These are phyloP conservation scores for Diuraphis noxia DNA, from an alignment of 1,140 invertebrate genomes.

Conservation along the genomic window DNA sequence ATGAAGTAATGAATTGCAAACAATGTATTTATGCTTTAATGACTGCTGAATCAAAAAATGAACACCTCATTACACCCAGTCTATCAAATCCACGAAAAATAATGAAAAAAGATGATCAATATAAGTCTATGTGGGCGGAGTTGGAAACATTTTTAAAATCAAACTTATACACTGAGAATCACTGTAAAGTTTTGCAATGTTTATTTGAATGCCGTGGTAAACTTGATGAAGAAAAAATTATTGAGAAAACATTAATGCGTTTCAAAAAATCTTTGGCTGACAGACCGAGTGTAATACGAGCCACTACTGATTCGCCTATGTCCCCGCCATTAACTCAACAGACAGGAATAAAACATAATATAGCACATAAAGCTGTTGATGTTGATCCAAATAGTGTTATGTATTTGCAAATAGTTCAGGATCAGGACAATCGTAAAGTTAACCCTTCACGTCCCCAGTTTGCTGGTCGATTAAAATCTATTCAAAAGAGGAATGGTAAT, in stretches of 20 bases:
- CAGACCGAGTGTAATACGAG: conserved; percentile 70
- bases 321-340: conserved; percentile 64
- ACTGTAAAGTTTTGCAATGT: conserved; percentile 80
- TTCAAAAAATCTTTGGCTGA: conserved; percentile 67
- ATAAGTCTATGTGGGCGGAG: conserved; percentile 85
- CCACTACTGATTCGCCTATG: conserved; percentile 81
- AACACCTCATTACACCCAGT: conserved; percentile 68
- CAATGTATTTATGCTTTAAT: conserved; percentile 84
- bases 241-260: conserved; percentile 65
- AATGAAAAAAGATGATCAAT: conserved; percentile 79
- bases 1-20: conserved; percentile 85
- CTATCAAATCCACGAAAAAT: conserved; percentile 63
- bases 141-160: conserved; percentile 80
- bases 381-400: conserved; percentile 22
- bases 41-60: conserved; percentile 80
- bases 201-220: conserved; percentile 77
- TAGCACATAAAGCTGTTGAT: not conserved
- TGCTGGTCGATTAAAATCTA: conserved; percentile 35
- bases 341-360: conserved; percentile 17
- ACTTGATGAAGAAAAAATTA: conserved; percentile 61
- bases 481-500: conserved; percentile 47
- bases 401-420: conserved; percentile 37
- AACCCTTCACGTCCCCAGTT: conserved; percentile 14
- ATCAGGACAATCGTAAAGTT: conserved; percentile 16
- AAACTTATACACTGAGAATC: conserved; percentile 72